Evolutionary conservation across 2,888 invertebrate genomes (phyloP).

Genomic region (Tridacna crocea): DNA sequence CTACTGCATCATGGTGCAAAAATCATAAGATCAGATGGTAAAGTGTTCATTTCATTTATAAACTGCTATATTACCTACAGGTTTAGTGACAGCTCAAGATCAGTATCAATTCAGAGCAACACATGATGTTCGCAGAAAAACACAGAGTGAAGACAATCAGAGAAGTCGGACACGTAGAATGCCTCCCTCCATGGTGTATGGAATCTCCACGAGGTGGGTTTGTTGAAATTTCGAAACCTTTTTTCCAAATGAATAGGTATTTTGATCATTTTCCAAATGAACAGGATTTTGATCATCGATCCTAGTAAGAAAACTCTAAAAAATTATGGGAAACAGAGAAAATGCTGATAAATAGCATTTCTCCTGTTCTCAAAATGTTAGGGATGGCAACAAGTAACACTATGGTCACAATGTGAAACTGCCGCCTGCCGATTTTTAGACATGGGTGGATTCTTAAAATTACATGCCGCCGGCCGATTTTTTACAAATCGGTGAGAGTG

Average conservation of each 20-base stretch:
- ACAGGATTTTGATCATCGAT: background rate
- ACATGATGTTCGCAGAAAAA: slow-evolving; percentile 78
- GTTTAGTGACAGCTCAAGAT: slow-evolving; percentile 80
- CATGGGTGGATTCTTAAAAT: too few species aligned
- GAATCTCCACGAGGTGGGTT: slow-evolving; percentile 79
- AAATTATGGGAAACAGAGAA: background rate
- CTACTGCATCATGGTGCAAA: too few species aligned
- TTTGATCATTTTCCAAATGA: background rate
- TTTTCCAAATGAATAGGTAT: background rate
- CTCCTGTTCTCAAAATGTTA: background rate
- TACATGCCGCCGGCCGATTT: too few species aligned
- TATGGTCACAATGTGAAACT: too few species aligned
- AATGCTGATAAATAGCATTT: background rate
- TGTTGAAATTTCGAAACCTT: background rate
- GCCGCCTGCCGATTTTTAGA: too few species aligned
- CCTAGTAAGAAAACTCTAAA: background rate
- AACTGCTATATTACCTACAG: slow-evolving; percentile 38
- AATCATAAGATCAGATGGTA: too few species aligned
- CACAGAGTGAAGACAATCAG: slow-evolving; percentile 70
- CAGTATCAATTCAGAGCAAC: slow-evolving; percentile 81
- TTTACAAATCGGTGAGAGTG: too few species aligned
- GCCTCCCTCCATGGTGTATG: slow-evolving; percentile 81
- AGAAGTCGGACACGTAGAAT: slow-evolving; percentile 71
- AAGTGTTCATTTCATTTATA: too few species aligned
- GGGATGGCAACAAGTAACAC: too few species aligned